These are phyloP conservation scores for Mormyrus lacerda DNA, from an alignment of 2,113 vertebrate genomes.

Conservation along the genomic window DNA sequence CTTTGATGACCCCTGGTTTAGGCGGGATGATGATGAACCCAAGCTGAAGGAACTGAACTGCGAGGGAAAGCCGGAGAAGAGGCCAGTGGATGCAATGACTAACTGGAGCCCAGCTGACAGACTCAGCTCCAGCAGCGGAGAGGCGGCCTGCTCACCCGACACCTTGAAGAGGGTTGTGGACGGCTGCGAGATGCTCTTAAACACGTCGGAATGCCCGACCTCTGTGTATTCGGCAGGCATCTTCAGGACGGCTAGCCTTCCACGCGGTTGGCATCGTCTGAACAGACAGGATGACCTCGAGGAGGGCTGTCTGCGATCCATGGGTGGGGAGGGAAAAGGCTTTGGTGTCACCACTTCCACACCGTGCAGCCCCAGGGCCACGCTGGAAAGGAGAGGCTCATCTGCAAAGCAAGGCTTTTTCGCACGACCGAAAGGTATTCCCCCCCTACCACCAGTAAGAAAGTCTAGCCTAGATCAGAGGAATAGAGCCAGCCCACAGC, in stretches of 20 bases:
- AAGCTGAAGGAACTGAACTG: constrained; percentile 29
- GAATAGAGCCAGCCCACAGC: constrained; percentile 86
- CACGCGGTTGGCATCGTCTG: constrained; percentile 64
- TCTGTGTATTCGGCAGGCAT: constrained; percentile 56
- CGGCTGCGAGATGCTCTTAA: constrained; percentile 73
- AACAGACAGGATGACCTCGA: constrained; percentile 69
- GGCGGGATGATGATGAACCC: constrained; percentile 63
- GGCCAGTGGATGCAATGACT: constrained; percentile 36
- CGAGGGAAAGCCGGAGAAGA: constrained; percentile 55
- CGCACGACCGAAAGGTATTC: constrained; percentile 80
- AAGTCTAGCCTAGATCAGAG: constrained; percentile 95
- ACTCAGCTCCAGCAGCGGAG: constrained; percentile 64
- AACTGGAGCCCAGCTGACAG: constrained; percentile 46
- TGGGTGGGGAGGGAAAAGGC: constrained; percentile 47
- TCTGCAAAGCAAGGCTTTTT: constrained; percentile 79
- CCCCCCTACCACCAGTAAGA: constrained; percentile 83
- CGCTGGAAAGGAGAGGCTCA: constrained; percentile 71
- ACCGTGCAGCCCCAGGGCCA: constrained; percentile 66
- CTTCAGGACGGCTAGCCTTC: constrained; percentile 72
- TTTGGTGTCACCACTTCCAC: constrained; percentile 55
- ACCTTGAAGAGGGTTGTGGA: constrained; percentile 72
- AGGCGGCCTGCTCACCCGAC: constrained; percentile 67
- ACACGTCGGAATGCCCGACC: constrained; percentile 48
- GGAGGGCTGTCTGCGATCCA: constrained; percentile 35
- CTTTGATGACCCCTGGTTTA: constrained; percentile 94